These are phyloP conservation scores for Gopherus evgoodei DNA, from an alignment of 2,113 vertebrate species.

Conservation along the genomic window DNA sequence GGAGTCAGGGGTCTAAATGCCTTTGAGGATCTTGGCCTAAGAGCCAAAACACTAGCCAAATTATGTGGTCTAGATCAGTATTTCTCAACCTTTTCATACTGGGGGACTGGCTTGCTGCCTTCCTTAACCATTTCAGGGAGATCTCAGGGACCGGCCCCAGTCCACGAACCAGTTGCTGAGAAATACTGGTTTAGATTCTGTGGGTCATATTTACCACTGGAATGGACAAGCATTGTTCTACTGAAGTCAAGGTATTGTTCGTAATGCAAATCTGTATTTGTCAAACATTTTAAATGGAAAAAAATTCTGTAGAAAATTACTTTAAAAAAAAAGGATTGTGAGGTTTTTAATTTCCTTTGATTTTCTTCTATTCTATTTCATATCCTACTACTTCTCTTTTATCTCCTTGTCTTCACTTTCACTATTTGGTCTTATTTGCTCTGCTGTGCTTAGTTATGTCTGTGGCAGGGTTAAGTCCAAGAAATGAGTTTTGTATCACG, in stretches of 20 bases:
- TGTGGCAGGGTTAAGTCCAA: not conserved
- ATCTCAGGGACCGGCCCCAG: too few relatives aligned
- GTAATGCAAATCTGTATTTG: too few relatives aligned
- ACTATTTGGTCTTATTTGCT: not conserved
- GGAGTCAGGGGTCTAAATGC: too few relatives aligned
- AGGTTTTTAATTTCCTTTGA: not conserved
- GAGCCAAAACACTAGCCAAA: too few relatives aligned
- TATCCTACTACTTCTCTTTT: not conserved
- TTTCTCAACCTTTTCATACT: too few relatives aligned
- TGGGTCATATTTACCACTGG: not conserved
- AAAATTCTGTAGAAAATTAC: rapidly evolving
- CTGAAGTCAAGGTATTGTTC: not conserved
- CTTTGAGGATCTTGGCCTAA: too few relatives aligned
- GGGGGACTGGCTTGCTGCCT: too few relatives aligned
- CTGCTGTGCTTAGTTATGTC: not conserved
- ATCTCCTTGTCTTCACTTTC: not conserved
- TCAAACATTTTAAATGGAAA: not conserved
- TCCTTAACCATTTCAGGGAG: too few relatives aligned
- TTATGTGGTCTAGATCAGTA: too few relatives aligned
- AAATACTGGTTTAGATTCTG: not conserved
- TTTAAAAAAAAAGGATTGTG: not conserved
- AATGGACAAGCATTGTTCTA: not conserved
- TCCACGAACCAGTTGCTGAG: not conserved
- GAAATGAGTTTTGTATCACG: not conserved
- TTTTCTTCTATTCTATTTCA: not conserved